These are phyloP conservation scores for Acrobasis repandana DNA, from an alignment of 2,888 invertebrate genomes.

Conservation along the genomic window DNA sequence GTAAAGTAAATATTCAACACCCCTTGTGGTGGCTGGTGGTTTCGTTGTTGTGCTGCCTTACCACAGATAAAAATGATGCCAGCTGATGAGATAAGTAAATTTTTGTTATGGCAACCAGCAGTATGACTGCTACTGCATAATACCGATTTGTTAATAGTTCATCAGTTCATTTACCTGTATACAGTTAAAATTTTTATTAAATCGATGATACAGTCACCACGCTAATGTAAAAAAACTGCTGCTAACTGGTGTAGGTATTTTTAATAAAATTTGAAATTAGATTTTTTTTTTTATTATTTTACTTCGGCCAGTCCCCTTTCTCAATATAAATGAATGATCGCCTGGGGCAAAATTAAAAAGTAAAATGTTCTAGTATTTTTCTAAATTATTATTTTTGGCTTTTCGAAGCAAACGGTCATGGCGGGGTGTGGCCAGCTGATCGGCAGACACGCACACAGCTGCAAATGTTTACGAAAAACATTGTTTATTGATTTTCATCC, in stretches of 20 bases:
- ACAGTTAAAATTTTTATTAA: too few relatives aligned
- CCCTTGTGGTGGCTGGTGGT: too few relatives aligned
- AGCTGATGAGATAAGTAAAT: not conserved
- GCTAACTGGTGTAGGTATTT: too few relatives aligned
- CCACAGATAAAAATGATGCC: not conserved
- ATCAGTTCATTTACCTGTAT: too few relatives aligned
- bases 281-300: not conserved
- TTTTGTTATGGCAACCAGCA: not conserved
- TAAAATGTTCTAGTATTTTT: not conserved
- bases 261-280: not conserved
- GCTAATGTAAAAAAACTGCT: too few relatives aligned
- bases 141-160: too few relatives aligned
- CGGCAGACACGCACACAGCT: constrained; percentile 51
- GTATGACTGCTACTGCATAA: not conserved
- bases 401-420: constrained; percentile 26
- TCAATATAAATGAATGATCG: not conserved
- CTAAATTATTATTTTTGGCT: not conserved
- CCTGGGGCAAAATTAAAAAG: constrained; percentile 9
- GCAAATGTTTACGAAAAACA: constrained; percentile 62
- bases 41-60: not conserved
- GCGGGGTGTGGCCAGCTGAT: constrained; percentile 75
- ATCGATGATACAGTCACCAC: too few relatives aligned
- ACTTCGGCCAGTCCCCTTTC: not conserved
- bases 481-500: constrained; percentile 67
- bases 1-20: not conserved